phyloP scores from a whole-genome alignment of 35 echinoderm and acorn worm species.

The Hemicentrotus pulcherrimus region DNA sequence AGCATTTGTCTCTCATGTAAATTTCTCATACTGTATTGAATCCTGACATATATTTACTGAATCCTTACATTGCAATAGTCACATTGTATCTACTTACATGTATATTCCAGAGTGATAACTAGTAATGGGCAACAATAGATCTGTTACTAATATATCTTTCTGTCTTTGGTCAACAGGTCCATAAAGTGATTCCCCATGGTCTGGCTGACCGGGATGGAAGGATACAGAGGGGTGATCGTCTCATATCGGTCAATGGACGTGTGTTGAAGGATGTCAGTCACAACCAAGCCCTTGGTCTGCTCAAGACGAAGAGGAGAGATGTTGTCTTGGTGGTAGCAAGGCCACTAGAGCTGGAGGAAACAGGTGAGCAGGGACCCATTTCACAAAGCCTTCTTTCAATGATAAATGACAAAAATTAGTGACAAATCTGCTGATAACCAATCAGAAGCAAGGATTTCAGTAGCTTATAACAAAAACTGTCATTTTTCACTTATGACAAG shows the following conservation, averaged over 20 bases:
- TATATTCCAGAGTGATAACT: not conserved
- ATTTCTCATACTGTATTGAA: no score
- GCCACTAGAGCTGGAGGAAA: conserved; percentile 70
- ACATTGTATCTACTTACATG: not conserved
- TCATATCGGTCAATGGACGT: conserved; percentile 91
- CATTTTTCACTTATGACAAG: no score
- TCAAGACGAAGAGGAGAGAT: conserved; percentile 81
- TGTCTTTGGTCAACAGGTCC: conserved; percentile 66
- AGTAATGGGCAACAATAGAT: no score
- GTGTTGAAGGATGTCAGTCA: conserved; percentile 90
- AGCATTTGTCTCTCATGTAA: no score
- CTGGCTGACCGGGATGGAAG: conserved; percentile 79
- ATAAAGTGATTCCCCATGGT: conserved; percentile 86
- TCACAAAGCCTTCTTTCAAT: no score
- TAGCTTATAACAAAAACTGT: no score
- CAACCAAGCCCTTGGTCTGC: conserved; percentile 61
- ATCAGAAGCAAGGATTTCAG: no score
- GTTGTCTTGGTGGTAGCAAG: conserved; percentile 88
- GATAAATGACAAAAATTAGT: no score
- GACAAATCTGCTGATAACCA: no score
- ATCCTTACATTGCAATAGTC: not conserved
- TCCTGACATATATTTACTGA: no score
- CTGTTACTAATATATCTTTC: no score
- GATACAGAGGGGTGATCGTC: conserved; percentile 84
- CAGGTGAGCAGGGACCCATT: conserved; percentile 76